Base-by-base conservation (phyloP, 1,140 invertebrate genomes). In the Spodoptera litura region DNA sequence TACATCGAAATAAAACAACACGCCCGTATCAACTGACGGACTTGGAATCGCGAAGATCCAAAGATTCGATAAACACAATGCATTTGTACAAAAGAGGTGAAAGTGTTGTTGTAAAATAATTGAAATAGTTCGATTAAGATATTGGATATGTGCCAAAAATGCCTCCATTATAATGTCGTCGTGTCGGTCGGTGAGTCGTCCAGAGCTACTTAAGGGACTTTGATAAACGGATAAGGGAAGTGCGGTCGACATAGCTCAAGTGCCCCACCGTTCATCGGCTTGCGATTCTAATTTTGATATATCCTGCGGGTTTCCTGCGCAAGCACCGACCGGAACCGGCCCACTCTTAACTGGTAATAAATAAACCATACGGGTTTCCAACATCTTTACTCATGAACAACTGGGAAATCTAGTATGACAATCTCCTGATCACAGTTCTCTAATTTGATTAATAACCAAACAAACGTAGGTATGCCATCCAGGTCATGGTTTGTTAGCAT, bases 1-100 rank as follows among this genome's bases (percentile, higher is more conserved):
- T 93, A 91, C 88, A 87, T 86, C 87, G 79, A 92, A 93, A 91
- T 89, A 89, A 89, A 90, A 86, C 81, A 71, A 83, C 78, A 78
- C 66, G 77, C 76, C 78, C 76, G 85, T 82, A 83, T 82, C 82
- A 80, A 81, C 62, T 64, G 75, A 84, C 75, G 70, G 73, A 84
- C 75, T 82, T 71, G 51, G 81, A 81, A 82, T 75, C 49, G 55
- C 49, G 56, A 68, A 78, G 70, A 81, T 81, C 31, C 51, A 58
- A 58, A 51, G 27, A 75, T 76, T 38, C 73, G 58, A 83, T 72
- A 72, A 62, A 77, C 72, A 53, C 66, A 53, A 52, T 70, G 38
- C 8, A 31, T 31, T 76, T 81, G 55, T 49, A 11, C 31, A 58
- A 11, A 56, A 71, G 61, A 66, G 49, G 74, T 53, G 72, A 79